Conservation (phyloP, 2,797 vertebrate species). For the Lateolabrax maculatus region DNA sequence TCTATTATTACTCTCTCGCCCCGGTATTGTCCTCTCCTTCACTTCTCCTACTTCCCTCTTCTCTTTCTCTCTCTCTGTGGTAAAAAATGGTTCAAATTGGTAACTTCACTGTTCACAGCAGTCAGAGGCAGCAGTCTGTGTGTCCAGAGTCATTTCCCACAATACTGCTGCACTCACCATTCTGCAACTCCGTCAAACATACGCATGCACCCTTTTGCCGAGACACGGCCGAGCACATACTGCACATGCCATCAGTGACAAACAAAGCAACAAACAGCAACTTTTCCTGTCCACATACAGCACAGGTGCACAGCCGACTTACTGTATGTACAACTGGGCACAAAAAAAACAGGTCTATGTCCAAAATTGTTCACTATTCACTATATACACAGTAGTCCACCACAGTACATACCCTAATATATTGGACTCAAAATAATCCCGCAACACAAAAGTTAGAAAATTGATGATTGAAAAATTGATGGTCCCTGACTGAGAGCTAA, state of each 20-base stretch:
- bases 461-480: neutral
- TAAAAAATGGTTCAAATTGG: conserved; percentile 78
- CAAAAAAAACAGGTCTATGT: neutral
- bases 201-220: neutral
- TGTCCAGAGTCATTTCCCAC: conserved; percentile 78
- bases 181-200: conserved; percentile 52
- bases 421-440: neutral
- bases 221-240: conserved; percentile 24
- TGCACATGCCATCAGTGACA: conserved; percentile 17
- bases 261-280: conserved; percentile 21
- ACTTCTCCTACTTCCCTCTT: neutral
- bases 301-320: conserved; percentile 3
- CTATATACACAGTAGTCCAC: neutral
- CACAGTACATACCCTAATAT: neutral
- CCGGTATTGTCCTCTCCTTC: conserved; percentile 35
- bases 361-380: neutral
- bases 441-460: neutral
- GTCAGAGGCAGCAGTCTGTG: conserved; percentile 60
- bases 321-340: neutral
- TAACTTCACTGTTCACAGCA: conserved; percentile 68
- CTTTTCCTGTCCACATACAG: neutral
- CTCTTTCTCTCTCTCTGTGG: conserved; percentile 30
- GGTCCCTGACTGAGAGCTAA: neutral
- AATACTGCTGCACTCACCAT: conserved; percentile 75
- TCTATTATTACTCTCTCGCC: conserved; percentile 68